Percentiles rank a stretch among this genome's conserved stretches.
Evolutionary conservation across 2,113 vertebrate genomes (phyloP).

Genomic region (Perognathus longimembris): DNA sequence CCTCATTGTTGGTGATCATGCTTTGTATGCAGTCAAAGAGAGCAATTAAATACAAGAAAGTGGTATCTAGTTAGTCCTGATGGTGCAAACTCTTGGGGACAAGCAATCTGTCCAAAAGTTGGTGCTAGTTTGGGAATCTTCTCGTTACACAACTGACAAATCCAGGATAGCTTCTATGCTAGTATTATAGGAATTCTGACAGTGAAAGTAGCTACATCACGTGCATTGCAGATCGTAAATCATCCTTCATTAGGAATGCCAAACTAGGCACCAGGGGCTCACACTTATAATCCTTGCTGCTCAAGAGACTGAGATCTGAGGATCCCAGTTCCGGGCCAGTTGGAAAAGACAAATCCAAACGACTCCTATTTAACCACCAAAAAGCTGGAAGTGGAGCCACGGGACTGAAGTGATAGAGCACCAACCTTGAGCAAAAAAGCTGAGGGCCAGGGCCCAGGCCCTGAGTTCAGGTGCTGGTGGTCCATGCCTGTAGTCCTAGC

Average conservation of each 20-base stretch:
- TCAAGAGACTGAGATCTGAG: neutral
- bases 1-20: constrained; percentile 87
- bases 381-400: too few relatives aligned
- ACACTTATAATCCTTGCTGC: neutral
- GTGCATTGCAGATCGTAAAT: neutral
- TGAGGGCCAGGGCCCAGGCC: too few relatives aligned
- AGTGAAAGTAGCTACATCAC: neutral
- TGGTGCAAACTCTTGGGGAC: constrained; percentile 19
- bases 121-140: neutral
- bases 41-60: constrained; percentile 77
- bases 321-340: neutral
- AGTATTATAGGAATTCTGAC: neutral
- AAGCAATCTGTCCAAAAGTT: neutral
- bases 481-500: too few relatives aligned
- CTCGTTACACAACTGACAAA: neutral
- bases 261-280: too few relatives aligned
- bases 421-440: too few relatives aligned
- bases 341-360: neutral
- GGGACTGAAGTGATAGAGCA: too few relatives aligned
- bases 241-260: neutral
- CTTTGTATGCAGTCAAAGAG: constrained; percentile 85
- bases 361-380: too few relatives aligned
- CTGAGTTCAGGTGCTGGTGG: too few relatives aligned
- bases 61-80: constrained; percentile 81
- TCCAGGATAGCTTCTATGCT: neutral